phyloP scores from a whole-genome alignment of 1,140 invertebrate genomes.

The honey bee (Apis mellifera) region DNA sequence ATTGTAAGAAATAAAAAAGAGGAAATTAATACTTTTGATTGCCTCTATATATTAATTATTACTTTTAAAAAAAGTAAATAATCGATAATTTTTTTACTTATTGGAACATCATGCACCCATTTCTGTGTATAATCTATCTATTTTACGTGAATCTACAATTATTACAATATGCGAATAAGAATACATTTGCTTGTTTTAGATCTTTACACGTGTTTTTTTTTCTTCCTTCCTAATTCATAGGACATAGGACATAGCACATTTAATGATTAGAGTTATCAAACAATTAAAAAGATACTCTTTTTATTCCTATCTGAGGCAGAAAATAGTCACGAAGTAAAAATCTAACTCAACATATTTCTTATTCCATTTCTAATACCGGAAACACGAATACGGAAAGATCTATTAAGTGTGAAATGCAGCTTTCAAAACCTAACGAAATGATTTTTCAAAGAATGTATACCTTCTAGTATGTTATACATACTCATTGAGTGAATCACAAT shows the following conservation, averaged over 20 bases:
- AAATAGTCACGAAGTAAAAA: slow-evolving; percentile 47
- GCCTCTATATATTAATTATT: slow-evolving; percentile 30
- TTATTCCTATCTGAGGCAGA: background rate
- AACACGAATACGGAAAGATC: slow-evolving; percentile 24
- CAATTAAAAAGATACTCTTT: background rate
- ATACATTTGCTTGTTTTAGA: slow-evolving; percentile 27
- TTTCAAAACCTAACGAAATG: slow-evolving; percentile 47
- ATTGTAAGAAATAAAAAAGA: slow-evolving; percentile 41
- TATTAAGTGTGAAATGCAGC: slow-evolving; percentile 29
- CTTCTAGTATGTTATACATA: slow-evolving; percentile 61
- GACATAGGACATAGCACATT: too few species aligned
- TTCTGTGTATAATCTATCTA: slow-evolving; percentile 13
- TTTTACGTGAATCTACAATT: slow-evolving; percentile 34
- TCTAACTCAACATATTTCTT: slow-evolving; percentile 40
- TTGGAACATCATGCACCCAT: slow-evolving; percentile 34
- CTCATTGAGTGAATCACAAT: slow-evolving; percentile 65
- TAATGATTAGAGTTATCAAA: background rate
- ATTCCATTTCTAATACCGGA: slow-evolving; percentile 35
- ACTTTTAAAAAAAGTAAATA: slow-evolving; percentile 43
- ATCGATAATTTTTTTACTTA: slow-evolving; percentile 35
- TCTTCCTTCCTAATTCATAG: background rate
- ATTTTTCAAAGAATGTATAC: slow-evolving; percentile 51
- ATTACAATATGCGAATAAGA: slow-evolving; percentile 46
- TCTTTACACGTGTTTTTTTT: slow-evolving; percentile 12
- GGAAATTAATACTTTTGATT: slow-evolving; percentile 42